Conservation (phyloP, 2,113 vertebrate species). For the Gallinago media region DNA sequence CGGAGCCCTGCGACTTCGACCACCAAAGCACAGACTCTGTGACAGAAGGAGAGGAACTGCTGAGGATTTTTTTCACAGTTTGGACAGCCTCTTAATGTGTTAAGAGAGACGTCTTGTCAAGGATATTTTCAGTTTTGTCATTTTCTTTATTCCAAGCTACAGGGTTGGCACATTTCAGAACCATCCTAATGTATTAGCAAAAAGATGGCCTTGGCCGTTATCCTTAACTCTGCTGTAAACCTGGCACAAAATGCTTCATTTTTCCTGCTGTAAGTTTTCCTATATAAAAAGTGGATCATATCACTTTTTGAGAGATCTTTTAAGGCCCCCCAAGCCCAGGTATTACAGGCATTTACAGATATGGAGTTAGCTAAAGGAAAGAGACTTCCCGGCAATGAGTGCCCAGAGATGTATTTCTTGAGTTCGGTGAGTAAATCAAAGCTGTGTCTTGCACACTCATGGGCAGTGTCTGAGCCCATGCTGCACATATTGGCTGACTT, state of each 20-base stretch:
- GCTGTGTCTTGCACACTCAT: not conserved
- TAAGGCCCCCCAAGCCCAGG: not conserved
- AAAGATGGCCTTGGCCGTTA: constrained; percentile 23
- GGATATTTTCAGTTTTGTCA: constrained; percentile 53
- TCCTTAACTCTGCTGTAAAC: not conserved
- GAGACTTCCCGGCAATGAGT: not conserved
- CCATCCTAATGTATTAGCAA: constrained; percentile 24
- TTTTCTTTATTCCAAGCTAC: not conserved
- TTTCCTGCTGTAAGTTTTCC: not conserved
- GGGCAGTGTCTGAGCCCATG: not conserved
- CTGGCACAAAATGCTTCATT: not conserved
- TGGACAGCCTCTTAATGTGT: constrained; percentile 52
- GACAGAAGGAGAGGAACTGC: constrained; percentile 60
- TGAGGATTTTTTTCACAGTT: constrained; percentile 28
- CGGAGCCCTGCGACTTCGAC: not conserved
- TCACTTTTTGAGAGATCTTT: not conserved
- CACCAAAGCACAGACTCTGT: constrained; percentile 31
- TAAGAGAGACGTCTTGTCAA: constrained; percentile 61
- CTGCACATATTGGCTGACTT: not conserved
- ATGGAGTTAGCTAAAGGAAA: not conserved
- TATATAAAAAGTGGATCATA: not conserved
- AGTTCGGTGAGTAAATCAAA: constrained; percentile 9
- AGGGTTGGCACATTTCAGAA: not conserved
- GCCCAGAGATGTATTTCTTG: not conserved
- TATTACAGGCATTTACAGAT: not conserved